Evolutionary conservation across 2,113 vertebrate species (phyloP).

Genomic region (Myanophis thanlyinensis): DNA sequence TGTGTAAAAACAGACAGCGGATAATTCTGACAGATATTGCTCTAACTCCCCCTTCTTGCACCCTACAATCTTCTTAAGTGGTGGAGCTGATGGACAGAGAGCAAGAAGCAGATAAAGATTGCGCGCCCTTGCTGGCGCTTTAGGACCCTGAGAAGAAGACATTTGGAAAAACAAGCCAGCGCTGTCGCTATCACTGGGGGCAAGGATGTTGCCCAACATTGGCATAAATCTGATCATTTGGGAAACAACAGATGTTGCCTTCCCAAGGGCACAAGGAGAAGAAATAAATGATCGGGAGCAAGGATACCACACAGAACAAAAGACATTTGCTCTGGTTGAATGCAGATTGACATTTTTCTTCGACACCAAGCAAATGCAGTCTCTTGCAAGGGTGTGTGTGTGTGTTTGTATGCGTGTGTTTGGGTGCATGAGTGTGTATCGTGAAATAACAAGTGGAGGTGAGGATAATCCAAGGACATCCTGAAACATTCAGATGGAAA

Average conservation of each 20-base stretch:
- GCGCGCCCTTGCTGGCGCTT: neutral
- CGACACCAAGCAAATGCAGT: constrained; percentile 13
- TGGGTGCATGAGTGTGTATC: neutral
- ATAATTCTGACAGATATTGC: neutral
- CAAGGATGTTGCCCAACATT: neutral
- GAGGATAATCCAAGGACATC: neutral
- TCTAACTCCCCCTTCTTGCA: neutral
- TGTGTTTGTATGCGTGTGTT: neutral
- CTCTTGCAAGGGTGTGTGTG: neutral
- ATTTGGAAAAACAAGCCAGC: constrained; percentile 11
- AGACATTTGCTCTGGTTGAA: constrained; percentile 43
- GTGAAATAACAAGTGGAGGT: neutral
- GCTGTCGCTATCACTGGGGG: constrained; percentile 11
- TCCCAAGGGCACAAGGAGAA: constrained; percentile 56
- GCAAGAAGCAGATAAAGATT: neutral
- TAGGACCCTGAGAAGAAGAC: neutral
- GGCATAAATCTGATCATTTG: constrained; percentile 40
- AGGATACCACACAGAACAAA: constrained; percentile 49
- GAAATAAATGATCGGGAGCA: constrained; percentile 53
- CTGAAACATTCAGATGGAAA: neutral
- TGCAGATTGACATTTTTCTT: constrained; percentile 46
- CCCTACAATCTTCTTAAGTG: neutral
- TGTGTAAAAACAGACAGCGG: neutral
- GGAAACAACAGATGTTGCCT: constrained; percentile 64
- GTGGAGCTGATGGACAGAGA: neutral